Evolutionary conservation across 1,140 invertebrate species (phyloP), one percentile per base, ranked within the genome.

Genomic region (Monochamus saltuarius): DNA sequence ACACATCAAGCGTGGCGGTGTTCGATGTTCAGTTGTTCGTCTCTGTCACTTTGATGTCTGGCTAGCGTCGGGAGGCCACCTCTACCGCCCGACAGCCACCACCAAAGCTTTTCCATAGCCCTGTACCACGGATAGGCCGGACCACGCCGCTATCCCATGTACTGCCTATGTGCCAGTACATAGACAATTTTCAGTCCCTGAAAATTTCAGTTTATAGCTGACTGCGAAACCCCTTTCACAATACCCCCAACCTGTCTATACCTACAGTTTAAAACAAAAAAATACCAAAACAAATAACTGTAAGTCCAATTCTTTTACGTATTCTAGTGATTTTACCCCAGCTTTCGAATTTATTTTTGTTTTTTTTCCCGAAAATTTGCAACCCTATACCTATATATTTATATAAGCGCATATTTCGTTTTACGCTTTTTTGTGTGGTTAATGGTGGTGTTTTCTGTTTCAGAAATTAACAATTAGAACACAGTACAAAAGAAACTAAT

Each of bases 191-290:
- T 68, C 63, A 59, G 63, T 61, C 63, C 61, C 58, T 58, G 56
- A 71, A 75, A 75, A 67, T 72, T 73, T 75, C 73, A 75, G 74
- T 75, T 69, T 71, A 74, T 74, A 74, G 74, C 73, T 71, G 69
- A 74, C 74, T 75, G 74, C 74, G 74, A 74, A 73, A 71, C 70
- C 69, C 74, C 70, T 70, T 69, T 73, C 74, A 75, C 69, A 72
- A 73, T 70, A 54, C 63, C 71, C 72, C 73, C 65, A 69, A 75
- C 72, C 74, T 68, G 67, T 68, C 74, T 74, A 74, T 71, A 75
- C 74, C 74, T 75, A 75, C 74, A 75, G 74, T 75, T 75, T 60
- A 22, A 54, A 56, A 45, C 59, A 54, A 53, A 59, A 62, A 19
- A 38, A 34, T 34, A 52, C 11, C 50, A 51, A 61, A 42, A 42